These are phyloP conservation scores for Heliocidaris tuberculata DNA, from an alignment of 35 echinoderm and acorn worm genomes.

Conservation along the genomic window DNA sequence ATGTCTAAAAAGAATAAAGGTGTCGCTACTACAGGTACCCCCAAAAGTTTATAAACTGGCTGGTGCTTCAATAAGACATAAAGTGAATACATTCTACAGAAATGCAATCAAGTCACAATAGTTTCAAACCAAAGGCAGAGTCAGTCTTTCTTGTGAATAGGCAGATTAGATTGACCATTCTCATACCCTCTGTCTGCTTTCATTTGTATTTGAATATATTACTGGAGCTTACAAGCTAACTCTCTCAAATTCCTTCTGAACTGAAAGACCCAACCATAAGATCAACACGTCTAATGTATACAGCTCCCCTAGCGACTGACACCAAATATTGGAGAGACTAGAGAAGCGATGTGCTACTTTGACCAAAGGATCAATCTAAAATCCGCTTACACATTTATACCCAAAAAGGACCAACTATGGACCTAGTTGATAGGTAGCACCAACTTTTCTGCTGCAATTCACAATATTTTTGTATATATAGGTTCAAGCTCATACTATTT, in stretches of 20 bases:
- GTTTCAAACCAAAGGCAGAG: not conserved
- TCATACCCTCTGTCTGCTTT: not conserved
- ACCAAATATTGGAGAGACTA: constrained; percentile 6
- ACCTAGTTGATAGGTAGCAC: too few relatives aligned
- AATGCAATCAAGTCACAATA: not conserved
- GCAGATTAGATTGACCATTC: not conserved
- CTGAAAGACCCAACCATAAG: not conserved
- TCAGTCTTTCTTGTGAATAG: not conserved
- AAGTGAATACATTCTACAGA: not conserved
- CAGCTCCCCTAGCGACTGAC: not conserved
- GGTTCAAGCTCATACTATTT: too few relatives aligned
- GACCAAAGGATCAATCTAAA: not conserved
- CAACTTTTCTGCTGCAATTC: too few relatives aligned
- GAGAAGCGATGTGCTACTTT: not conserved
- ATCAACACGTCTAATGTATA: constrained; percentile 18
- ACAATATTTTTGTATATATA: too few relatives aligned
- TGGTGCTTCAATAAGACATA: not conserved
- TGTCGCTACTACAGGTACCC: not conserved
- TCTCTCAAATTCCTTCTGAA: not conserved
- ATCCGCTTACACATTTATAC: not conserved
- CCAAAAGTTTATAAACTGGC: not conserved
- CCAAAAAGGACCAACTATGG: not conserved
- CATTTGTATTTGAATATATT: constrained; percentile 16
- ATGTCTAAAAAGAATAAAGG: not conserved
- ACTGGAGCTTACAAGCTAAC: constrained; percentile 9